A percentile compares a stretch with the other conserved stretches of the same genome.
These are phyloP conservation scores for Acheta domesticus DNA, from an alignment of 2,888 invertebrate genomes.

Conservation along the genomic window DNA sequence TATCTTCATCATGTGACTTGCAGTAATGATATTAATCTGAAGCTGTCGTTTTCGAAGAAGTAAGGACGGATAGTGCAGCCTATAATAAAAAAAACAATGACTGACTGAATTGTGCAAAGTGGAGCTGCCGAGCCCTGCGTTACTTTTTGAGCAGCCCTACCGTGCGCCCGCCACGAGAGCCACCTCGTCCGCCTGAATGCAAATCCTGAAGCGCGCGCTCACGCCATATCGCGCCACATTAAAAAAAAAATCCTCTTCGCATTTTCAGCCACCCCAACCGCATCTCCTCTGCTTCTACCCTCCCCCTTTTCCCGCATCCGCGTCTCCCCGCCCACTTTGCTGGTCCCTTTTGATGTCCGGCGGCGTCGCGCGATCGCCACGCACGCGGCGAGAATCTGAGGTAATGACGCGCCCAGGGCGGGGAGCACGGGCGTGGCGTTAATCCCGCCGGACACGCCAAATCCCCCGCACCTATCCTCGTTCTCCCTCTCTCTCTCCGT, in stretches of 20 bases:
- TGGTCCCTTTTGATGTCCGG: background rate
- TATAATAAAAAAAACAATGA: too few relatives aligned
- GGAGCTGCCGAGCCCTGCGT: background rate
- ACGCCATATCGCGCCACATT: background rate
- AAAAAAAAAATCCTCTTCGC: background rate
- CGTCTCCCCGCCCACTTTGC: background rate
- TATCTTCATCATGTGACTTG: too few relatives aligned
- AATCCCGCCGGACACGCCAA: background rate
- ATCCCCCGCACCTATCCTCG: background rate
- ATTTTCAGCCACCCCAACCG: background rate
- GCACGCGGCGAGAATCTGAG: background rate
- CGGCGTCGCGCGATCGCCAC: background rate
- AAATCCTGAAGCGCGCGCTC: background rate
- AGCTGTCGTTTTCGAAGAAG: too few relatives aligned
- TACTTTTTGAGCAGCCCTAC: background rate
- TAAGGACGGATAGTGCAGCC: too few relatives aligned
- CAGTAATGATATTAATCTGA: too few relatives aligned
- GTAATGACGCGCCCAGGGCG: background rate
- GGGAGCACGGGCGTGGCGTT: background rate
- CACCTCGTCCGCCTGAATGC: background rate
- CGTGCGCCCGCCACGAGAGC: too few relatives aligned
- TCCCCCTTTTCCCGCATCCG: background rate
- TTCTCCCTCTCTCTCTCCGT: background rate
- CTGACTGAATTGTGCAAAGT: rapidly evolving
- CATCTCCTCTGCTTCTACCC: too few relatives aligned